Percentiles rank a stretch among this genome's conserved stretches.
Conservation (phyloP, 2,888 invertebrate genomes). For the Chrysina gloriosa region DNA sequence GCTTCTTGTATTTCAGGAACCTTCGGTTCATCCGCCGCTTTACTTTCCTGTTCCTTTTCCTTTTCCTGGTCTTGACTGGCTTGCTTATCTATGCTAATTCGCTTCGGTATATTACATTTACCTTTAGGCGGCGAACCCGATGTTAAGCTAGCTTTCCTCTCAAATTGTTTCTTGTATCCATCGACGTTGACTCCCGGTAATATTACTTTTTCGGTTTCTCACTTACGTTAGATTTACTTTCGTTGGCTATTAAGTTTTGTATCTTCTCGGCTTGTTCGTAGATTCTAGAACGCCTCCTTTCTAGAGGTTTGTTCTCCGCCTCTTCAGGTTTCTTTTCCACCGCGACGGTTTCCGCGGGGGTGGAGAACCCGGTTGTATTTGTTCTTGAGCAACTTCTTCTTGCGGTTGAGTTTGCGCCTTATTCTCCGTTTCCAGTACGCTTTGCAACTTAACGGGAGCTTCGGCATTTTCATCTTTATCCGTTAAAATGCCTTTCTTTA, state of each 20-base stretch:
- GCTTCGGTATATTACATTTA: slow-evolving; percentile 59
- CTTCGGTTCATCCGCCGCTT: no score
- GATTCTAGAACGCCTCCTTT: slow-evolving; percentile 75
- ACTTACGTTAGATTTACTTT: slow-evolving; percentile 55
- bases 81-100: slow-evolving; percentile 45
- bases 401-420: slow-evolving; percentile 9
- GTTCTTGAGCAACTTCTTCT: slow-evolving; percentile 29
- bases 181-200: slow-evolving; percentile 87
- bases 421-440: slow-evolving; percentile 10
- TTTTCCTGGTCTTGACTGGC: slow-evolving; percentile 53
- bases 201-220: slow-evolving; percentile 83
- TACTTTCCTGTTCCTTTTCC: slow-evolving; percentile 50
- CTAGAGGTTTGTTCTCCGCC: slow-evolving; percentile 65
- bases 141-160: slow-evolving; percentile 78
- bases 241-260: slow-evolving; percentile 68
- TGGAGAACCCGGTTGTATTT: not conserved
- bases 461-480: slow-evolving; percentile 60
- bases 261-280: slow-evolving; percentile 79
- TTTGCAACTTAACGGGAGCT: slow-evolving; percentile 24
- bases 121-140: slow-evolving; percentile 61
- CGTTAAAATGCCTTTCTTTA: slow-evolving; percentile 61
- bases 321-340: slow-evolving; percentile 47
- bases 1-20: slow-evolving; percentile 9
- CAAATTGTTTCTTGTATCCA: slow-evolving; percentile 88
- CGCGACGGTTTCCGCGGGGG: slow-evolving; percentile 12